These are phyloP conservation scores for Crotalus helleri DNA, from an alignment of 2,113 vertebrate species.

Conservation along the genomic window DNA sequence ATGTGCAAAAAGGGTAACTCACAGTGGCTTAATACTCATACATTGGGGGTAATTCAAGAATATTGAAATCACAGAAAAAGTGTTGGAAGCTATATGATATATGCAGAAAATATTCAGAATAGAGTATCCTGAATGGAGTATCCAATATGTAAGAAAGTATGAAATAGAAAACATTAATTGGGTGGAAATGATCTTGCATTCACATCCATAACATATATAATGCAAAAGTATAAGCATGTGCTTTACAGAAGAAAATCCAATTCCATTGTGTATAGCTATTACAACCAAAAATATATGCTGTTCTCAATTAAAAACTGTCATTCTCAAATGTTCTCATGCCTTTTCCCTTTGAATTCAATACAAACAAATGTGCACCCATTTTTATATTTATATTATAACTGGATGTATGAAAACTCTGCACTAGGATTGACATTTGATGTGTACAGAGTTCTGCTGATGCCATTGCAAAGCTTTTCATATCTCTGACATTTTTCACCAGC, in stretches of 20 bases:
- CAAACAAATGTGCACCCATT: not conserved
- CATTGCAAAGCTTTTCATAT: not conserved
- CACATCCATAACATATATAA: not conserved
- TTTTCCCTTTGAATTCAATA: not conserved
- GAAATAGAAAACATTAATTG: not conserved
- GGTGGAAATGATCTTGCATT: not conserved
- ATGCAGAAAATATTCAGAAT: not conserved
- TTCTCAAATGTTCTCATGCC: not conserved
- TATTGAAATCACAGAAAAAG: not conserved
- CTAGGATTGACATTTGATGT: not conserved
- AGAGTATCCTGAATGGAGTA: not conserved
- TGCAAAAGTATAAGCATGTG: not conserved
- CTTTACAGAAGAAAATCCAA: not conserved
- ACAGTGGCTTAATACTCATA: not conserved
- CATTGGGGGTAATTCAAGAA: not conserved
- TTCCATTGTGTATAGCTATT: not conserved
- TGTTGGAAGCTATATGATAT: not conserved
- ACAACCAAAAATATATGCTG: not conserved
- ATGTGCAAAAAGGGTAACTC: not conserved
- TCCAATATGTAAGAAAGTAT: not conserved
- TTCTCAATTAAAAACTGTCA: not conserved
- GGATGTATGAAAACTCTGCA: not conserved
- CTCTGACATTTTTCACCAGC: not conserved
- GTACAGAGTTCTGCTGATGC: not conserved
- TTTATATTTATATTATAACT: not conserved